Evolutionary conservation across 2,797 vertebrate species (phyloP), one percentile per base, ranked within the genome.

Genomic region (Eidolon dupreanum): DNA sequence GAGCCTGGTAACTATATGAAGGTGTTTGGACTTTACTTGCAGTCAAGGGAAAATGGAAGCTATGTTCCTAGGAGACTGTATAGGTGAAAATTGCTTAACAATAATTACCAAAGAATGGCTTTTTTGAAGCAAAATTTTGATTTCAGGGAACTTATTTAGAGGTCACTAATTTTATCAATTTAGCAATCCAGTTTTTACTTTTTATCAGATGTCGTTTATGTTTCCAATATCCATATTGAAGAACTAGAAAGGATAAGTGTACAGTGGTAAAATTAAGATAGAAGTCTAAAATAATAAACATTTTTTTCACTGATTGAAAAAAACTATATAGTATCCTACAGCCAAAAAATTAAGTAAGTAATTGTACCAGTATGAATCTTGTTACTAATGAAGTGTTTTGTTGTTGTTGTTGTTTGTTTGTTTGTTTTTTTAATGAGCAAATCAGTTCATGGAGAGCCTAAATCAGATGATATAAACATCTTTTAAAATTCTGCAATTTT

Each of bases 241-340:
- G 68, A 41, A 28, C 38, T n/a, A 74, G 16, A 82, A 51, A 87
- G 15, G 22, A 66, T 20, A 78, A 74, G 66, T 93, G 11, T 75
- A 41, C 12, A 11, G 15, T 88, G 15, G 46, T 77, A 71, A 71
- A 65, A 66, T 55, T 51, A 92, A 73, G 36, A 66, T 19, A 20
- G 20, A 53, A 46, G 24, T 90, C 24, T 73, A 74, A 51, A 13
- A 57, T 79, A 84, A 78, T 33, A 63, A 88, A 26, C 26, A 46
- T 31, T 43, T 91, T 93, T 75, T 73, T 36, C 46, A 74, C 16
- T 68, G 49, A 74, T 36, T n/a, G 59, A 43, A 84, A 95, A 89
- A 9, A 28, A 41, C 24, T 36, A 41, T 38, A 51, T 68, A 6
- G 33, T 85, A 24, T 73, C 31, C 43, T 57, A 22, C 0, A 61